Evolutionary conservation across 2,888 invertebrate species (phyloP), one percentile per base, ranked within the genome.

Genomic region (Drosophila mayaguana): DNA sequence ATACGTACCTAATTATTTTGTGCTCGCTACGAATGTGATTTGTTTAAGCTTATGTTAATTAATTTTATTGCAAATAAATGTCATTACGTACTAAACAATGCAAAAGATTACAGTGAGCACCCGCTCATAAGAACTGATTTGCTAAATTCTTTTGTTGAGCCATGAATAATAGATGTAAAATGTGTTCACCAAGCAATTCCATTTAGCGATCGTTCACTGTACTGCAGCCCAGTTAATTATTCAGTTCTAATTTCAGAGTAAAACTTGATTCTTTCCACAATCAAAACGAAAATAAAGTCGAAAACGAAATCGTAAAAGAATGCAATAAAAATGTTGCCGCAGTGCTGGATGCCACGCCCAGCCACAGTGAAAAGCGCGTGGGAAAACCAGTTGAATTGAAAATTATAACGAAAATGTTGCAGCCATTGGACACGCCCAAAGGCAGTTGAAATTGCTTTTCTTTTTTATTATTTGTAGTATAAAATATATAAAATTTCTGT

Each of bases 371-470:
- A 72, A 69, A 64, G 55, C 59, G 40, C 1, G 51, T 53, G 50
- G 87, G 87, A 71, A 88, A 87, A 82, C 82, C 88, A n/a, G 85
- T 90, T 60, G 84, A 86, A 40, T 71, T 91, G 36, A 91, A 88
- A 81, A 90, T 91, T 34, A 72, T 91, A 40, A 90, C 90, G 18
- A 82, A 75, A 59, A 63, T 72, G 42, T 12, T 71, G 55, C 75
- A 77, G 54, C 66, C 68, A 12, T 28, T 66, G 62, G 66, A 76
- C 0, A 34, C 45, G 22, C 46, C 14, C 16, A 78, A 72, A 74
- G 53, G 54, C 57, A 63, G 69, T 63, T 61, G 34, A 72, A 57
- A 28, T 46, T 25, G n/a, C 16, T 32, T 16, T 11, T 60, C 3
- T 22, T 22, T 62, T 51, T 16, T 48, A 34, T 51, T 54, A 18